These are phyloP conservation scores for Harpalus rubripes DNA, from an alignment of 2,888 invertebrate genomes.

Conservation along the genomic window DNA sequence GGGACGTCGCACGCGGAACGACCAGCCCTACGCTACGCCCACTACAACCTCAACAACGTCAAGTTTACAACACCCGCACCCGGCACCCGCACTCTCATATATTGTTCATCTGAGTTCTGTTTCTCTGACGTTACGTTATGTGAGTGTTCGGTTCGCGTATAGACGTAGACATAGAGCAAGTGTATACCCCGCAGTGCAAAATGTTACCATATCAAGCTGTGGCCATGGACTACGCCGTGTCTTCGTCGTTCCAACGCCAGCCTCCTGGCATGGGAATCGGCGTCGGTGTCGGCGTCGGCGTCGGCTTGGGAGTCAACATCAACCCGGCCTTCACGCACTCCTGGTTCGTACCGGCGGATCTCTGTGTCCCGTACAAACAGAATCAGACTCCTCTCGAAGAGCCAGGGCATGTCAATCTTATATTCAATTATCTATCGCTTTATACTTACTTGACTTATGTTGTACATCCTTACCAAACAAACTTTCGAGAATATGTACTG, in stretches of 20 bases:
- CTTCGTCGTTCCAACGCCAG: constrained; percentile 75
- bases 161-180: constrained; percentile 25
- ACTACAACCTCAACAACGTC: constrained; percentile 61
- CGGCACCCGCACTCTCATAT: constrained; percentile 58
- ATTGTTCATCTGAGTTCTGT: constrained; percentile 59
- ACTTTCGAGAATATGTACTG: background rate
- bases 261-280: constrained; percentile 72
- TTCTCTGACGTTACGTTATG: constrained; percentile 41
- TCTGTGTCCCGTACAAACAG: constrained; percentile 93
- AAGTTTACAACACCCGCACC: constrained; percentile 29
- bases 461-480: too few species aligned
- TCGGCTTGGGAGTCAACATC: constrained; percentile 81
- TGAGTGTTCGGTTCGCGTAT: constrained; percentile 27
- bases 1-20: constrained; percentile 69
- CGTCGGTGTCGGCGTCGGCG: constrained; percentile 73
- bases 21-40: constrained; percentile 74
- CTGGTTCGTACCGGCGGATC: constrained; percentile 96
- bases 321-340: constrained; percentile 94
- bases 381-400: constrained; percentile 87
- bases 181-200: constrained; percentile 53
- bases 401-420: constrained; percentile 92
- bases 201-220: constrained; percentile 94
- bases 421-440: constrained; percentile 74
- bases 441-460: constrained; percentile 69
- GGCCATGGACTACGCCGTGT: constrained; percentile 91